phyloP scores from a whole-genome alignment of 2,888 invertebrate species.

The Sphinx pinastri region DNA sequence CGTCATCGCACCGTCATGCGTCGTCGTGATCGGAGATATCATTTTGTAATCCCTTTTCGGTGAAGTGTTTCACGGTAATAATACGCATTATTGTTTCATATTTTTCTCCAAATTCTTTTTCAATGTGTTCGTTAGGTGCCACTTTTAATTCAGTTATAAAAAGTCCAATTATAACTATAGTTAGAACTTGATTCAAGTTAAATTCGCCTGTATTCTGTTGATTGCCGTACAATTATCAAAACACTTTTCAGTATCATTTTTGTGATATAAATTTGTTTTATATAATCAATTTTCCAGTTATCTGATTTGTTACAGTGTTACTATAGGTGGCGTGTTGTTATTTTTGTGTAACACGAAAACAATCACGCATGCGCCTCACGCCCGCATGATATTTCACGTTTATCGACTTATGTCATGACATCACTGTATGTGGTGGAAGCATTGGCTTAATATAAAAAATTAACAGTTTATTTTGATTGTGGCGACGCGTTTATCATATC shows the following conservation, averaged over 20 bases:
- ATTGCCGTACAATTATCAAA: slow-evolving; percentile 15
- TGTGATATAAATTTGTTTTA: slow-evolving; percentile 39
- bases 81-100: slow-evolving; percentile 10
- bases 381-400: slow-evolving; percentile 76
- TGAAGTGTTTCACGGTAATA: slow-evolving; percentile 8
- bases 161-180: slow-evolving; percentile 4
- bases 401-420: slow-evolving; percentile 80
- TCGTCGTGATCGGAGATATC: slow-evolving; percentile 45
- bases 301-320: slow-evolving; percentile 54
- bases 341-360: slow-evolving; percentile 65
- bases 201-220: background rate
- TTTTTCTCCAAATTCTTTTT: background rate
- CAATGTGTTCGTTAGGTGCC: background rate
- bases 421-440: slow-evolving; percentile 74
- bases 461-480: slow-evolving; percentile 71
- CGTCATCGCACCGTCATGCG: slow-evolving; percentile 56
- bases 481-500: slow-evolving; percentile 57
- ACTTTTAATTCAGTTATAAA: slow-evolving; percentile 41
- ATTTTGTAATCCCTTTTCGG: slow-evolving; percentile 52
- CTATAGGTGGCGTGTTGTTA: slow-evolving; percentile 64
- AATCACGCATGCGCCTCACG: slow-evolving; percentile 70
- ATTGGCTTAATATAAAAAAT: slow-evolving; percentile 72
- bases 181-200: slow-evolving; percentile 6
- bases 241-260: slow-evolving; percentile 17
- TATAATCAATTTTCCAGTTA: slow-evolving; percentile 45